Base-by-base conservation (phyloP, 2,888 invertebrate genomes). In the Drosophila bunnanda region DNA sequence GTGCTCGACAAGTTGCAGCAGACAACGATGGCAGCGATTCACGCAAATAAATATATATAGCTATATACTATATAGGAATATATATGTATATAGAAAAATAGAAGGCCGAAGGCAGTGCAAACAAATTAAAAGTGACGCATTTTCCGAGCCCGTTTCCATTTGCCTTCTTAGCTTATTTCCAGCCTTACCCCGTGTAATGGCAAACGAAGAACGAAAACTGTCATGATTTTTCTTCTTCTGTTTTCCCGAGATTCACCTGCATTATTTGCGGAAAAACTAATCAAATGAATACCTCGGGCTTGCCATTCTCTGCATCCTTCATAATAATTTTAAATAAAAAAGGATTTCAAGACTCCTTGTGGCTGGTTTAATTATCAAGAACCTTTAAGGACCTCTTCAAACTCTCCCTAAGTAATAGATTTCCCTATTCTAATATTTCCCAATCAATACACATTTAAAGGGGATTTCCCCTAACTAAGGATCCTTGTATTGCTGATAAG, bases 71-170 rank as follows among this genome's bases (percentile, higher is more conserved):
- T 28, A 32, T 32, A 30, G 13, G 0, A 20, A 30, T 3, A 43
- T 43, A 44, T 44, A 30, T 57, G 12, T 5, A 15, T 61, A 41
- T 10, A 28, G 25, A 12, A 39, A 67, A 54, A 41, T 52, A 62
- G 64, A 41, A 62, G 64, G 64, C 62, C 65, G 36, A 55, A 43
- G 48, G 53, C 34, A 36, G 41, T 83, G 83, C 79, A 86, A 84
- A 83, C 87, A 84, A 88, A 86, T 88, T 88, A 84, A 84, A 86
- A 84, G 75, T 76, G 84, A 83, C 79, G 84, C 84, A 84, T 77
- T 72, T 76, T 66, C 60, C 62, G n/a, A 55, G 61, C 64, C 48
- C 22, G 25, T 15, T 30, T 30, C 32, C 20, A 43, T 4, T 50
- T 17, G 13, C 25, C 58, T 36, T 48, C 20, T 17, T 28, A 15